A percentile compares a stretch with the other conserved stretches of the same genome.
Evolutionary conservation across 2,113 vertebrate genomes (phyloP).

Genomic region (Albula goreensis): DNA sequence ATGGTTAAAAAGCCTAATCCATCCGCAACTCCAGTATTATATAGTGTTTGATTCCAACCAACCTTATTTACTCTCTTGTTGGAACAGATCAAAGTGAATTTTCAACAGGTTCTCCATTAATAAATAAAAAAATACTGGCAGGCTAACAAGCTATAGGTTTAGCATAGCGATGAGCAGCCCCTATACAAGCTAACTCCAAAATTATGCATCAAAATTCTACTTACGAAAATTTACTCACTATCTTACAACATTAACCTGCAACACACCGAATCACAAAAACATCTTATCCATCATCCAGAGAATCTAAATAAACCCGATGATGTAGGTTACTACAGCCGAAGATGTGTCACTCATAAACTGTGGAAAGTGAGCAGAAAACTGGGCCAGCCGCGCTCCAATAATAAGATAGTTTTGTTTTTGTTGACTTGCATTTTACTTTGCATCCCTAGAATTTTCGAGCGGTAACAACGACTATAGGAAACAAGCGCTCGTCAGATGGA

Average conservation of each 20-base stretch:
- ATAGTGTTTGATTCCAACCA: too few relatives aligned
- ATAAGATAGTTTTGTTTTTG: background rate
- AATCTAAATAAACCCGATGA: too few relatives aligned
- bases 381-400: background rate
- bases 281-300: background rate
- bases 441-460: background rate
- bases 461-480: background rate
- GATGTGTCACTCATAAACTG: slow-evolving; percentile 26
- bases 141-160: background rate
- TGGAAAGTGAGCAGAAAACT: slow-evolving; percentile 5
- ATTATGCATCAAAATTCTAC: too few relatives aligned
- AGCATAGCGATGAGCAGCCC: too few relatives aligned
- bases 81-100: too few relatives aligned
- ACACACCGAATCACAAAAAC: background rate
- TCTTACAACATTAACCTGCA: background rate
- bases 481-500: background rate
- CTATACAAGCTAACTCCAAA: too few relatives aligned
- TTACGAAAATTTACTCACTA: background rate
- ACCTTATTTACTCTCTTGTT: too few relatives aligned
- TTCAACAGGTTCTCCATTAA: too few relatives aligned
- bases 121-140: background rate
- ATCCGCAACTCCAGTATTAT: too few relatives aligned
- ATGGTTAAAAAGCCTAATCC: too few relatives aligned
- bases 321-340: background rate
- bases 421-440: background rate